phyloP scores from a whole-genome alignment of 2,113 vertebrate species.

The Odobenus rosmarus region DNA sequence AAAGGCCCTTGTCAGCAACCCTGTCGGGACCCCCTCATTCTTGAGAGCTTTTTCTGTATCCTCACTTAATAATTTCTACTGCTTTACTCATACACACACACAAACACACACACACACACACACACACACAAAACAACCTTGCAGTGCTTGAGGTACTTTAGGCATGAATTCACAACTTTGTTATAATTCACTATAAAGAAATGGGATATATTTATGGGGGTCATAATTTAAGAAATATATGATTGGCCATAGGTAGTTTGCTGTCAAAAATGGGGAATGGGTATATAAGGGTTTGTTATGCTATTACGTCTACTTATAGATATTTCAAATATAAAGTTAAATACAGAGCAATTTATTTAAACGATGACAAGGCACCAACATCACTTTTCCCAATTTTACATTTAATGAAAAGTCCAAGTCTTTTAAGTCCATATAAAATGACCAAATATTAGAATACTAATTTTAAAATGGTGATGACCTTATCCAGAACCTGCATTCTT shows the following conservation, averaged over 20 bases:
- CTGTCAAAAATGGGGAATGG: not conserved
- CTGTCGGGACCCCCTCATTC: no score
- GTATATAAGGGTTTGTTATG: not conserved
- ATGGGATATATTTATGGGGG: not conserved
- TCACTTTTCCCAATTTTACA: not conserved
- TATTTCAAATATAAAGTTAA: constrained; percentile 34
- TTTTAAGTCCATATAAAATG: not conserved
- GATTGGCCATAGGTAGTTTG: not conserved
- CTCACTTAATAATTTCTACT: no score
- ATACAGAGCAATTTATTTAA: not conserved
- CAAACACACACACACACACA: no score
- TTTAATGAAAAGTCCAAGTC: not conserved
- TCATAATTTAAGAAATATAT: not conserved
- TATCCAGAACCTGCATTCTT: constrained; percentile 20
- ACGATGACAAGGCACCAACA: not conserved
- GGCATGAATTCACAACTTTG: not conserved
- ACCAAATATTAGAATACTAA: constrained; percentile 30
- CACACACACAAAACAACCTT: not conserved
- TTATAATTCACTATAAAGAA: constrained; percentile 3
- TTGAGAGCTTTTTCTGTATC: no score
- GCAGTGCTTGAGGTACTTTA: not conserved
- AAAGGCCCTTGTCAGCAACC: no score
- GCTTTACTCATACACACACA: no score
- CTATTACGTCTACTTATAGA: not conserved
- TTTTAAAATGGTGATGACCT: not conserved